These are phyloP conservation scores for Catocala fraxini DNA, from an alignment of 2,888 invertebrate species.

Conservation along the genomic window DNA sequence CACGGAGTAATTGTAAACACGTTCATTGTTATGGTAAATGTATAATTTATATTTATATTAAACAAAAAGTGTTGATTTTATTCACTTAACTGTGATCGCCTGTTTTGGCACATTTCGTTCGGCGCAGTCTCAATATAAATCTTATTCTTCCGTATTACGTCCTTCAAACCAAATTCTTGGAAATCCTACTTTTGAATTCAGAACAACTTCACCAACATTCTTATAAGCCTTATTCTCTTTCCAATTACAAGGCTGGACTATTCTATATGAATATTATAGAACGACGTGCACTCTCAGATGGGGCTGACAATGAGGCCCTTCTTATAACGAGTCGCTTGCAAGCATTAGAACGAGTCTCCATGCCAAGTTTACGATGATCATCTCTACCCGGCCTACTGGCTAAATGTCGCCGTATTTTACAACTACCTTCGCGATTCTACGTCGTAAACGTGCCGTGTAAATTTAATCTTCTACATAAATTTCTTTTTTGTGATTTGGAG, in stretches of 20 bases:
- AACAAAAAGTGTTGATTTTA: no score
- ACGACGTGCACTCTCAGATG: slow-evolving; percentile 12
- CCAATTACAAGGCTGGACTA: slow-evolving; percentile 5
- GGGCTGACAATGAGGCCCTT: slow-evolving; percentile 12
- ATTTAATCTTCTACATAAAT: slow-evolving; percentile 57
- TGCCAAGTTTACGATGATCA: slow-evolving; percentile 52
- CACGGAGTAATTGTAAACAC: no score
- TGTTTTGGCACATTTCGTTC: no score
- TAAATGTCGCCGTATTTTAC: slow-evolving; percentile 60
- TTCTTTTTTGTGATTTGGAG: slow-evolving; percentile 41
- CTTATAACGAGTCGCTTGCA: slow-evolving; percentile 23
- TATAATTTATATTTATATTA: no score
- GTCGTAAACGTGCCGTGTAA: slow-evolving; percentile 51
- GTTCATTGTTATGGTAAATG: no score
- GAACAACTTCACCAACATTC: no score
- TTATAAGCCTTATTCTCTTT: neutral
- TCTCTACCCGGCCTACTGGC: slow-evolving; percentile 45
- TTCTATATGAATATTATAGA: slow-evolving; percentile 16
- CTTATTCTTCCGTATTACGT: no score
- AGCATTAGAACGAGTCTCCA: slow-evolving; percentile 21
- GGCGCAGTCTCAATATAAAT: no score
- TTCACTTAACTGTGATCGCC: no score
- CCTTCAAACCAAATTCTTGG: no score
- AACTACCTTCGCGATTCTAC: slow-evolving; percentile 39
- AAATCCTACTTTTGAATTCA: no score